Evolutionary conservation across 2,113 vertebrate genomes (phyloP), one percentile per base, ranked within the genome.

Genomic region (Oryzias celebensis): DNA sequence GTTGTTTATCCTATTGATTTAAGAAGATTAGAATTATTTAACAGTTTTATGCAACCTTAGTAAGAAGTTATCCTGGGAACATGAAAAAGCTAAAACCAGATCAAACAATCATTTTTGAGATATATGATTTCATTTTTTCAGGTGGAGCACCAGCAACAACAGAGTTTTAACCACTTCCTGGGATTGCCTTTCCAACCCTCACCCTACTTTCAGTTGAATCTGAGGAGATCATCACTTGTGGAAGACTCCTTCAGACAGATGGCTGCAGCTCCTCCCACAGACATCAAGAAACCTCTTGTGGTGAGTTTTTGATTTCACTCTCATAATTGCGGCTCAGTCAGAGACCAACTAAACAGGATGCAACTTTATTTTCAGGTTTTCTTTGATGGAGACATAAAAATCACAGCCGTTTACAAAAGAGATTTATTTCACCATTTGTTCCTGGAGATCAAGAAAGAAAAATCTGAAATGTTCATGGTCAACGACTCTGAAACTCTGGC

Each of bases 341-440:
- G 7, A 28, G 0, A 10, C n/a, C 3, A 7, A 26, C 50, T 24
- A 12, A 60, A 1, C 10, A 6, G 55, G 5, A 4, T 4, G 1
- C 23, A 13, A 1, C 18, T 44, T 3, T 14, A 52, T 42, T 47
- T 14, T 0, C 68, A 71, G 68, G 61, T 71, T 6, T 0, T 42
- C 31, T 64, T 71, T 26, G 61, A 71, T 61, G 84, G 54, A 17
- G 88, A 91, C 6, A 6, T 17, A 31, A 36, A 22, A 14, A 0
- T 4, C 41, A 41, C n/a, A 7, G 17, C 41, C 6, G 59, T 84
- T 17, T 36, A 86, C 28, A 75, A 0, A 1, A 61, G 24, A 58
- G 92, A 93, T 58, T 90, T 94, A 46, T 91, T 92, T 63, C 69
- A 86, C 0, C 71, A 80, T 12, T 3, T 91, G 1, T 91, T 92